Base-by-base conservation (phyloP, 2,113 vertebrate species). In the Ictalurus furcatus region DNA sequence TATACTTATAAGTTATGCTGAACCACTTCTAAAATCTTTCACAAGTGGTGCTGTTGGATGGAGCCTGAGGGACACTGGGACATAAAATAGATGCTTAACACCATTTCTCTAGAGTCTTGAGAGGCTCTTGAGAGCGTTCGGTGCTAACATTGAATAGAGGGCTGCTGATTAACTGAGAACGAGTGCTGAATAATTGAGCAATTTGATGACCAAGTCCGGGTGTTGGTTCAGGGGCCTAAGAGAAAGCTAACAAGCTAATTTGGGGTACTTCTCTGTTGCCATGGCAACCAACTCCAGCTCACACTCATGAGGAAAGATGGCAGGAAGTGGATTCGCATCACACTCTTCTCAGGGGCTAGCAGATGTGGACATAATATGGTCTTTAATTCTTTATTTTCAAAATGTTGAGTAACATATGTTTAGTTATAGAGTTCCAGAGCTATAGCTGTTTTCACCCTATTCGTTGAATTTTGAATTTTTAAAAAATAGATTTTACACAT, bases 251-350 rank as follows among this genome's bases (percentile, higher is more conserved):
- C 85, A 63, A 81, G 86, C 85, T 71, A 84, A 76, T 85, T 23
- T 59, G 28, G 81, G 79, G 81, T 34, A 25, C 87, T 83, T 87
- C 85, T 8, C 59, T 88, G 91, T 93, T 92, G 89, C 92, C 89
- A 93, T 93, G 88, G 91, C 85, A 93, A 85, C 89, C 59, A 85
- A 84, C 67, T 80, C 89, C 48, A 81, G 69, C 67, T n/a, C 84
- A 67, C 69, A 30, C 87, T 88, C 56, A 78, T 85, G 67, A 59
- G 37, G 44, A 86, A 87, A 80, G 2, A 86, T 86, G 85, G 69
- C 65, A 58, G 79, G 40, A 87, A 89, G 40, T 81, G 37, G 85
- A 81, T 85, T 67, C 58, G 4, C 79, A 69, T 65, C 85, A 88
- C 63, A 54, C 40, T 80, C n/a, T 61, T 30, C 23, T 56, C 74